Base-by-base conservation (phyloP, 2,888 invertebrate species). In the Homarus gammarus region DNA sequence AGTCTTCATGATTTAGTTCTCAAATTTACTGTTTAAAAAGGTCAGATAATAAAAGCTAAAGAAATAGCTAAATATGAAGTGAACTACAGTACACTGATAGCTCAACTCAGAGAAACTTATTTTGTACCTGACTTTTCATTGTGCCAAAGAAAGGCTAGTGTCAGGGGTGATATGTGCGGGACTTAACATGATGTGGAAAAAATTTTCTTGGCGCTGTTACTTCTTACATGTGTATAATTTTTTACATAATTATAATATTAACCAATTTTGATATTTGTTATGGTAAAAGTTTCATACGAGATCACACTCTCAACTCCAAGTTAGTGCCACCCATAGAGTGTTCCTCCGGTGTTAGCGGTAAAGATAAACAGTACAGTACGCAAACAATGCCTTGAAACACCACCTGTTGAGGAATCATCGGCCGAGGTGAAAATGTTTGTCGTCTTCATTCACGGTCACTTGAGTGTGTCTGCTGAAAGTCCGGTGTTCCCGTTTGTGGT, bases 121-220 rank as follows among this genome's bases (percentile, higher is more conserved):
- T 10, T 75, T 27, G 86, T 87, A 87, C 86, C 86, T 87, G 86
- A 87, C 79, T 87, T 87, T 72, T 44, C 70, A 33, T 72, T 51
- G 86, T 87, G 86, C 86, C 86, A 87, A 87, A 87, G 86, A 79
- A 79, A 87, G 86, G 79, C 72, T 87, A 38, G 79, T 70, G 79
- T 72, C 68, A 72, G 73, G 73, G 73, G 56, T 84, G 73, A 22
- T 33, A 36, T 22, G 40, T 27, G 33, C 56, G 44, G 36, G 49
- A 61, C 31, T 18, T n/a, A 12, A 33, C 36, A 27, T 27, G 27
- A 3, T 12, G 27, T 27, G 22, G 68, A 44, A 68, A 18, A 64
- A 33, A 31, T 56, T 61, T 56, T 64, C 64, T 27, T 27, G 64
- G 64, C 27, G 27, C n/a, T 64, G 64, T 64, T 64, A 64, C n/a